These are phyloP conservation scores for Spinus olivaceus DNA, from an alignment of 2,797 vertebrate species.

Conservation along the genomic window DNA sequence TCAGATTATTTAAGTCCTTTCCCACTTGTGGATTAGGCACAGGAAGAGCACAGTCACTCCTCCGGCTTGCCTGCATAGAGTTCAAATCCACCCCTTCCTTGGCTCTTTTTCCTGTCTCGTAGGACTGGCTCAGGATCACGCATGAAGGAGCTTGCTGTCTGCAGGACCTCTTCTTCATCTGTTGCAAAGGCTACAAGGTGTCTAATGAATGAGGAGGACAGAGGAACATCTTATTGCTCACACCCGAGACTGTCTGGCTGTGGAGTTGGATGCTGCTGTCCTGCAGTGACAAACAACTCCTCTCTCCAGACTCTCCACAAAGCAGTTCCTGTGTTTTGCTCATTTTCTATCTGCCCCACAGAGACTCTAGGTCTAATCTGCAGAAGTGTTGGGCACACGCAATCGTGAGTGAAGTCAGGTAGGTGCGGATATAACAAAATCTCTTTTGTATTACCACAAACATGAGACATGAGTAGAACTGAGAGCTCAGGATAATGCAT, in stretches of 20 bases:
- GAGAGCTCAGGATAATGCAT: not conserved
- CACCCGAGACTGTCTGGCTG: not conserved
- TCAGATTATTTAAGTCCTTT: not conserved
- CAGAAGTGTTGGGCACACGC: fast-evolving
- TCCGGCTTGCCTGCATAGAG: fast-evolving
- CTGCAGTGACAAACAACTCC: not conserved
- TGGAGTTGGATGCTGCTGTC: not conserved
- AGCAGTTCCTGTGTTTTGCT: not conserved
- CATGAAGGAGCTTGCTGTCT: not conserved
- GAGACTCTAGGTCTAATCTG: not conserved
- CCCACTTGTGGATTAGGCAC: not conserved
- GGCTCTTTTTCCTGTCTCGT: not conserved
- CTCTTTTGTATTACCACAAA: not conserved
- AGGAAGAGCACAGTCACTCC: not conserved
- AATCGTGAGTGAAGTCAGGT: not conserved
- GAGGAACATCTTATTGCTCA: not conserved
- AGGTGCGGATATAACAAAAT: not conserved
- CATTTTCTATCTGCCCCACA: not conserved
- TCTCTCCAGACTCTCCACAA: not conserved
- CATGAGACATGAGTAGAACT: not conserved
- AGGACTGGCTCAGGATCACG: not conserved
- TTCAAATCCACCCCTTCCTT: not conserved
- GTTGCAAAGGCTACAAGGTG: not conserved
- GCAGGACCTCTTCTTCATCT: not conserved
- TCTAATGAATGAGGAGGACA: not conserved